Base-by-base conservation (phyloP, 2,888 invertebrate genomes). In the Rhogogaster chlorosoma region DNA sequence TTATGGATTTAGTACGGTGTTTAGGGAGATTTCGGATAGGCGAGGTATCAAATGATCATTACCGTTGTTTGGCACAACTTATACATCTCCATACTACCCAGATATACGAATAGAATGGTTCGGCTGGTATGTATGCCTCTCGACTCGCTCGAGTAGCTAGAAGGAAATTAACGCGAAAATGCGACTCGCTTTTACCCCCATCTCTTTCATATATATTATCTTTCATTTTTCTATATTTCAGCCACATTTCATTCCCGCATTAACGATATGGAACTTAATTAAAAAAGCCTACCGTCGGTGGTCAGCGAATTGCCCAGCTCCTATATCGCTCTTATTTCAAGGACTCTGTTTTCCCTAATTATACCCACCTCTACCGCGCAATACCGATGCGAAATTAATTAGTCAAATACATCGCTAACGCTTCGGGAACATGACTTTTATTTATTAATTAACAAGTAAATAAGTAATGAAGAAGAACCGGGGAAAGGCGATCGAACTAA, bases 1-100 rank as follows among this genome's bases (percentile, higher is more conserved):
- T 49, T 83, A 26, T 36, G 83, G 83, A 83, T 83, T 83, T 70
- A 42, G 83, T 67, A 32, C 32, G 67, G 53, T 83, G 67, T 83
- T 83, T 70, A 49, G 42, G 70, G 83, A 67, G 80, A 80, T 83
- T 42, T 18, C 9, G 61, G n/a, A 80, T 83, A 45, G 80, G 80
- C 45, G 42, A 70, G 64, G 67, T 83, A 83, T 83, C 64, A 42
- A 73, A 73, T 73, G 71, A 73, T 73, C 71, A 42, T 73, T 73
- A 73, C 22, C 71, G 71, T 73, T 73, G 38, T 38, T 73, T 38
- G 38, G 10, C 22, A 5, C 10, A 73, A 73, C 38, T 73, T 42
- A 22, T 36, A 10, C 9, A 29, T 7, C 29, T 64, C 1, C 61
- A 26, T 26, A 61, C 61, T n/a, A n/a, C 49, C 49, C 18, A 10